phyloP scores from a whole-genome alignment of 2,797 vertebrate species.

The Picus viridis region DNA sequence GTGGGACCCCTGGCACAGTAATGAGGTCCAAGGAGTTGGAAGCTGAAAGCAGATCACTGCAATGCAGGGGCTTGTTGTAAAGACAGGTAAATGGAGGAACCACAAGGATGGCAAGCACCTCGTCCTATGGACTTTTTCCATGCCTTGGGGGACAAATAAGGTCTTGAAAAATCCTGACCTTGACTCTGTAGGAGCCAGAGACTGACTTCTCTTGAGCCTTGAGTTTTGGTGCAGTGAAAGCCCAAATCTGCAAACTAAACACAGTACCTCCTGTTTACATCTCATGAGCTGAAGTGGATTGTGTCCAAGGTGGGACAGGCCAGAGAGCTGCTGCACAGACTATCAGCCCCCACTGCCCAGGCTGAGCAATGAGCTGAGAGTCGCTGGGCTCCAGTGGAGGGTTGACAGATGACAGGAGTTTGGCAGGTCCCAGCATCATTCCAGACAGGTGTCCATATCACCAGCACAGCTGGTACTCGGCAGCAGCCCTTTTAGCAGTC shows the following conservation, averaged over 20 bases:
- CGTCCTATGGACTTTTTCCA: background rate
- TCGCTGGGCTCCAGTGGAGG: background rate
- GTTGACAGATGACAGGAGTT: conserved; percentile 28
- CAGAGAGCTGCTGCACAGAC: background rate
- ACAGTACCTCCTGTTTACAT: conserved; percentile 59
- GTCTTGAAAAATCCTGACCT: background rate
- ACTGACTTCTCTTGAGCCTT: background rate
- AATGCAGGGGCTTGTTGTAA: background rate
- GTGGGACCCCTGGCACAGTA: background rate
- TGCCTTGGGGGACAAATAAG: background rate
- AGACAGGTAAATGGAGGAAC: background rate
- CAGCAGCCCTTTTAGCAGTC: background rate
- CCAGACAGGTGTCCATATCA: conserved; percentile 31
- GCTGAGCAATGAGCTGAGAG: conserved; percentile 20
- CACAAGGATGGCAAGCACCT: background rate
- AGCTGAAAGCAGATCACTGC: background rate
- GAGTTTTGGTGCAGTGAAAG: conserved; percentile 15
- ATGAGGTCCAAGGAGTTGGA: background rate
- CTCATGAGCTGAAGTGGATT: background rate
- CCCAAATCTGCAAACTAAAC: conserved; percentile 66
- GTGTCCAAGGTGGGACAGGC: conserved; percentile 2
- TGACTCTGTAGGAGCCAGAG: background rate
- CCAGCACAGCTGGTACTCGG: background rate
- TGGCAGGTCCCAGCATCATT: conserved; percentile 15
- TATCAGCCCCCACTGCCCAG: rapidly evolving